Conservation (phyloP, 2,888 invertebrate genomes). For the Psylliodes chrysocephalus region DNA sequence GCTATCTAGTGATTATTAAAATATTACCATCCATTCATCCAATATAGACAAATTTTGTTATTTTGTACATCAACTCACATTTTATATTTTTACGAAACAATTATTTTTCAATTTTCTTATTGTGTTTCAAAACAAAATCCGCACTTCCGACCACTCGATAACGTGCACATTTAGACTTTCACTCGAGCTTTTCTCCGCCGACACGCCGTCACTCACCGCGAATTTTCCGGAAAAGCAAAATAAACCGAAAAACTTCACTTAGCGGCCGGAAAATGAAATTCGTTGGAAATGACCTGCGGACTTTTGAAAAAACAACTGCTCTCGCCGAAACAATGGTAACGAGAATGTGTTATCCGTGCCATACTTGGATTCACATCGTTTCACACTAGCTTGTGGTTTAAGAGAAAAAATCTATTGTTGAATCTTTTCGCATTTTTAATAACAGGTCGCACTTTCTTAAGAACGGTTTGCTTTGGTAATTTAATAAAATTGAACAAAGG, state of each 20-base stretch:
- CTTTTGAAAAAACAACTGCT: constrained; percentile 23
- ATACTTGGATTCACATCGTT: constrained; percentile 55
- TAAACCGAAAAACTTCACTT: neutral
- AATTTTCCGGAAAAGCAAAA: neutral
- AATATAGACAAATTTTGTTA: too few relatives aligned
- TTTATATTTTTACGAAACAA: too few relatives aligned
- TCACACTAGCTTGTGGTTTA: constrained; percentile 52
- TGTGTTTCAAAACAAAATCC: too few relatives aligned
- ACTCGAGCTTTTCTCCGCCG: too few relatives aligned
- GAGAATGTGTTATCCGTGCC: constrained; percentile 41
- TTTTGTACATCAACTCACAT: too few relatives aligned
- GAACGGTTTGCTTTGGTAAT: constrained; percentile 3
- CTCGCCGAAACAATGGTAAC: constrained; percentile 32
- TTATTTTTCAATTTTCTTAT: too few relatives aligned
- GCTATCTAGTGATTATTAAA: too few relatives aligned
- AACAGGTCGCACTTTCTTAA: constrained; percentile 23
- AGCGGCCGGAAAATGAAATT: constrained; percentile 10
- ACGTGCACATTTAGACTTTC: too few relatives aligned
- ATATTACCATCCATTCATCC: too few relatives aligned
- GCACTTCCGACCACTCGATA: too few relatives aligned
- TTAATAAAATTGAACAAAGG: constrained; percentile 10
- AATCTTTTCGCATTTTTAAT: constrained; percentile 27
- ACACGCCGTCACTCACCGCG: neutral
- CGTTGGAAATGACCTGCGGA: neutral
- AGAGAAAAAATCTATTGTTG: constrained; percentile 36